These are phyloP conservation scores for Papilio xuthus DNA, from an alignment of 1,140 invertebrate species.

Conservation along the genomic window DNA sequence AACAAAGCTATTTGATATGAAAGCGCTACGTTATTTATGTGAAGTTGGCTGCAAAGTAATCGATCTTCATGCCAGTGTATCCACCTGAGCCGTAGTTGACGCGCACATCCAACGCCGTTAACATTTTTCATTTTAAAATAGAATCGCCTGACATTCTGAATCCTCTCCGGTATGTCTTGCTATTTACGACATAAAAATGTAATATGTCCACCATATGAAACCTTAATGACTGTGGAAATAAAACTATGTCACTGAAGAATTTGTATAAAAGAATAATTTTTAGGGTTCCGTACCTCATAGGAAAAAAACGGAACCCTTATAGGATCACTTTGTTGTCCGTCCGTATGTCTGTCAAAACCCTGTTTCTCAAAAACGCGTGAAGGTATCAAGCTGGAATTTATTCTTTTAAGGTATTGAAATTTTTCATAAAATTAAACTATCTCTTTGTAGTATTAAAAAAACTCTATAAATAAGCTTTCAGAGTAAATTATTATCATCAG, in stretches of 20 bases:
- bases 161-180: background rate
- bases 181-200: slow-evolving; percentile 2
- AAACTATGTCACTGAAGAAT: background rate
- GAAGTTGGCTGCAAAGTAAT: slow-evolving; percentile 9
- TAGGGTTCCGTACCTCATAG: no score
- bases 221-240: background rate
- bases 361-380: no score
- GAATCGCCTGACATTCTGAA: slow-evolving; percentile 19
- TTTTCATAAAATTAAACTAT: background rate
- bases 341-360: no score
- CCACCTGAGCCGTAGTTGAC: slow-evolving; percentile 22
- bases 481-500: background rate
- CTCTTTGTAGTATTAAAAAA: background rate
- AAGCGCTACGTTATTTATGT: slow-evolving; percentile 11
- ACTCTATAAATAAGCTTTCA: background rate
- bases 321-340: no score
- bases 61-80: slow-evolving; percentile 19
- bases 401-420: background rate
- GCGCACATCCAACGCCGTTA: background rate
- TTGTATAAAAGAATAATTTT: background rate
- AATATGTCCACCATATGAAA: background rate
- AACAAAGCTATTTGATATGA: slow-evolving; percentile 7
- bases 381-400: no score
- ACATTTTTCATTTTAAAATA: slow-evolving; percentile 28
- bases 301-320: no score